Percentiles rank a stretch among this genome's conserved stretches.
These are phyloP conservation scores for Caracal caracal DNA, from an alignment of 2,113 vertebrate species.

Conservation along the genomic window DNA sequence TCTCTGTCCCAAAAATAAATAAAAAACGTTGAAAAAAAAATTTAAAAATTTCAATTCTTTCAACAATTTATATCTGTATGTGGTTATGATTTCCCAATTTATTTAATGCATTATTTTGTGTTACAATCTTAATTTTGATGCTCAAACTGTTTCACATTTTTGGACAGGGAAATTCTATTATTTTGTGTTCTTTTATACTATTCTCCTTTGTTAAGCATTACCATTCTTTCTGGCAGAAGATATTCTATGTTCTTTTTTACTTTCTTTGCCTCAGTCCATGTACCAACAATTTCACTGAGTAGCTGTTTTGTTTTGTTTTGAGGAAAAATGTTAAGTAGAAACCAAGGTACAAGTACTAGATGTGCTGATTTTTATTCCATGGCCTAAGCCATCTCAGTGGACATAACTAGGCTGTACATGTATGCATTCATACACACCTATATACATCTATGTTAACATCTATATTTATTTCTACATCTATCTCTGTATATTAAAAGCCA, in stretches of 20 bases:
- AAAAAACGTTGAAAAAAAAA: too few relatives aligned
- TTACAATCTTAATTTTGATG: background rate
- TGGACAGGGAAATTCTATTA: background rate
- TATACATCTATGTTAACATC: background rate
- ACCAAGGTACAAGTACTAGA: background rate
- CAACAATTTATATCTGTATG: background rate
- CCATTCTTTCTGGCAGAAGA: background rate
- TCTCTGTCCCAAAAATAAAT: too few relatives aligned
- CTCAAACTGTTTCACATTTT: background rate
- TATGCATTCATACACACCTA: background rate
- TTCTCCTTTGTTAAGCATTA: background rate
- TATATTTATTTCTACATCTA: background rate
- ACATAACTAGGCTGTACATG: background rate
- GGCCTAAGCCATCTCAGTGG: background rate
- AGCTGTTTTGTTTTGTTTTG: background rate
- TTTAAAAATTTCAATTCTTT: background rate
- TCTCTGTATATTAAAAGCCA: background rate
- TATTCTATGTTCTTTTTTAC: background rate
- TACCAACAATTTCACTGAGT: background rate
- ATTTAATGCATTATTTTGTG: background rate
- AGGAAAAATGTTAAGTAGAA: background rate
- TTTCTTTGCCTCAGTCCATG: background rate
- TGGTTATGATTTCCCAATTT: background rate
- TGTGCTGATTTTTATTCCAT: background rate
- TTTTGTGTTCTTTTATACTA: background rate